Base-by-base conservation (phyloP, 2,888 invertebrate genomes). In the Drosophila heteroneura region DNA sequence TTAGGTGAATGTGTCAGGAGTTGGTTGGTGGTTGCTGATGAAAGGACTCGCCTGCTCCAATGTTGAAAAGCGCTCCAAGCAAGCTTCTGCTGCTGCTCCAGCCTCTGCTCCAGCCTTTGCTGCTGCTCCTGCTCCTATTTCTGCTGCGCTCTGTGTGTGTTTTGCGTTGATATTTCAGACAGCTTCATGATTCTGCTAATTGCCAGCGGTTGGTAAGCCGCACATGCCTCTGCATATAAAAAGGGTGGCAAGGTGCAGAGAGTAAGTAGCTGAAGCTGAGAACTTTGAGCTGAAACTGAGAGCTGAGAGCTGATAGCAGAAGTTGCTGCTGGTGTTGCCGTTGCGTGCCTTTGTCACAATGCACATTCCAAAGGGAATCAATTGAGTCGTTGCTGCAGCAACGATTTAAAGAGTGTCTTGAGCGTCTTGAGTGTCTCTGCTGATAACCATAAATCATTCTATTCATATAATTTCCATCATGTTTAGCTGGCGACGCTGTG, bases 151-250 rank as follows among this genome's bases (percentile, higher is more conserved):
- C 37, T 49, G 37, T 33, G 41, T 26, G 53, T 37, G 39, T 44
- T 61, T 62, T 76, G 68, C 67, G 87, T 68, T 88, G 83, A 70
- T 84, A 79, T 69, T 72, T 73, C 65, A 82, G 85, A 85, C 90
- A 87, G 70, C 72, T 80, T 85, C 70, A 78, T 82, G 83, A 76
- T 76, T 71, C 83, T 72, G 76, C 85, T 85, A 90, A 85, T 85
- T 85, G 85, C 83, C 70, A 67, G 68, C 35, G 67, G 64, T 56
- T 72, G 81, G 66, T 75, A 79, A 79, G 79, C 82, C 83, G 81
- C 84, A 73, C 77, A 86, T 89, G 90, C 70, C 88, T 76, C 51
- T 35, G 74, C 84, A 83, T 22, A 30, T 58, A n/a, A 14, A 22
- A 47, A 44, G 52, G 35, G n/a, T 49, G 30, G 52, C 32, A 39